A percentile compares a stretch with the other conserved stretches of the same genome.
Conservation (phyloP, 2,797 vertebrate species). For the Carapus acus region DNA sequence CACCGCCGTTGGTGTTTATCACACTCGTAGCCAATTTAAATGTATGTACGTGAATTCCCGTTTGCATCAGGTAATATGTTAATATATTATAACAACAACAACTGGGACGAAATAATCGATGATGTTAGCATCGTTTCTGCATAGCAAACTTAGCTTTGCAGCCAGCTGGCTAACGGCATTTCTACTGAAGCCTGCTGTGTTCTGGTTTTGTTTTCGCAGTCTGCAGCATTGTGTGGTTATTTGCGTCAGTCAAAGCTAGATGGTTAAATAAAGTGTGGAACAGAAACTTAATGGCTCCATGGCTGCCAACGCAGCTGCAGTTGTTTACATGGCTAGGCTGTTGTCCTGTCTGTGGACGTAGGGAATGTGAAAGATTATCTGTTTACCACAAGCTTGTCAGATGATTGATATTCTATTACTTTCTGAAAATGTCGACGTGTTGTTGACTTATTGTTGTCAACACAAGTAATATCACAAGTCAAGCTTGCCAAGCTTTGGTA, state of each 20-base stretch:
- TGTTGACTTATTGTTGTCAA: too few species aligned
- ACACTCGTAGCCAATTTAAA: neutral
- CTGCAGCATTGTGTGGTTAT: too few species aligned
- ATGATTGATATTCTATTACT: too few species aligned
- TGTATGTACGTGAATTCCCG: neutral
- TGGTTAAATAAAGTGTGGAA: too few species aligned
- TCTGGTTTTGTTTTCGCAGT: neutral
- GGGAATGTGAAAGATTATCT: slow-evolving; percentile 26
- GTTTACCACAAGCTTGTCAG: too few species aligned
- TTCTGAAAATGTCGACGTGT: too few species aligned
- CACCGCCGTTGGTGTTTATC: slow-evolving; percentile 40
- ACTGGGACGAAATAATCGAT: neutral
- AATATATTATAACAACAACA: too few species aligned
- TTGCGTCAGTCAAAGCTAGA: too few species aligned
- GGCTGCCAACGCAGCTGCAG: neutral
- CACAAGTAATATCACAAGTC: too few species aligned
- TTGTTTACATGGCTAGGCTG: slow-evolving; percentile 15
- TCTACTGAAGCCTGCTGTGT: neutral
- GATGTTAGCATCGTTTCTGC: slow-evolving; percentile 21
- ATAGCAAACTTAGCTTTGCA: slow-evolving; percentile 35
- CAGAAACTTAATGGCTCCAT: too few species aligned
- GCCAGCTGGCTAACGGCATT: slow-evolving; percentile 21
- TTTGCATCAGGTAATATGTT: neutral
- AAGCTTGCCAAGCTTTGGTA: too few species aligned
- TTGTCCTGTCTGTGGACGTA: slow-evolving; percentile 4